These are phyloP conservation scores for Hyposmocoma kahamanoa DNA, from an alignment of 1,140 invertebrate species.

Conservation along the genomic window DNA sequence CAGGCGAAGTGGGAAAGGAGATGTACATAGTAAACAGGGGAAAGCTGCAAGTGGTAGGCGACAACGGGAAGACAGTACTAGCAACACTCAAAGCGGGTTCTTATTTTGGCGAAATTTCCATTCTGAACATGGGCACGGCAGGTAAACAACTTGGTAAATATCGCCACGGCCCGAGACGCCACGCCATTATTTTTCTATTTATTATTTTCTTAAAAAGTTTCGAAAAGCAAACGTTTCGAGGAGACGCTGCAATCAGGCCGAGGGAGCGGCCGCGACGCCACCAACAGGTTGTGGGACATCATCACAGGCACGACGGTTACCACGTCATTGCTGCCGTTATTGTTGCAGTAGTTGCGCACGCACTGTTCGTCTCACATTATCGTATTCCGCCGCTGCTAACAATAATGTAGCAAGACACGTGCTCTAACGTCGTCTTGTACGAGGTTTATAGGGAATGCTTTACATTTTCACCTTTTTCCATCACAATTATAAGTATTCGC, in stretches of 20 bases:
- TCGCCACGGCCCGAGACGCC: constrained; percentile 76
- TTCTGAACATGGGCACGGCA: constrained; percentile 99
- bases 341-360: no score
- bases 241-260: constrained; percentile 72
- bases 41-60: constrained; percentile 95
- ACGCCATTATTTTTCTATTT: constrained; percentile 69
- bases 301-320: constrained; percentile 31
- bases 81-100: constrained; percentile 97
- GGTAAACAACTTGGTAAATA: constrained; percentile 97
- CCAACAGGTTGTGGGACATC: constrained; percentile 70
- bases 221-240: constrained; percentile 63
- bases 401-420: constrained; percentile 12
- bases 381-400: neutral
- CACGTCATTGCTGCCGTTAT: neutral
- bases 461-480: constrained; percentile 31
- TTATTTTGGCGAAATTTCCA: constrained; percentile 99
- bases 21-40: constrained; percentile 99
- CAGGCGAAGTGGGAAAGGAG: constrained; percentile 98
- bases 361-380: no score
- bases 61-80: constrained; percentile 97
- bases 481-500: constrained; percentile 28
- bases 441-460: constrained; percentile 44
- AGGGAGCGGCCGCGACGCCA: constrained; percentile 63
- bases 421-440: constrained; percentile 33
- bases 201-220: constrained; percentile 52